Conservation (phyloP, 2,888 invertebrate genomes). For the Suillia variegata region DNA sequence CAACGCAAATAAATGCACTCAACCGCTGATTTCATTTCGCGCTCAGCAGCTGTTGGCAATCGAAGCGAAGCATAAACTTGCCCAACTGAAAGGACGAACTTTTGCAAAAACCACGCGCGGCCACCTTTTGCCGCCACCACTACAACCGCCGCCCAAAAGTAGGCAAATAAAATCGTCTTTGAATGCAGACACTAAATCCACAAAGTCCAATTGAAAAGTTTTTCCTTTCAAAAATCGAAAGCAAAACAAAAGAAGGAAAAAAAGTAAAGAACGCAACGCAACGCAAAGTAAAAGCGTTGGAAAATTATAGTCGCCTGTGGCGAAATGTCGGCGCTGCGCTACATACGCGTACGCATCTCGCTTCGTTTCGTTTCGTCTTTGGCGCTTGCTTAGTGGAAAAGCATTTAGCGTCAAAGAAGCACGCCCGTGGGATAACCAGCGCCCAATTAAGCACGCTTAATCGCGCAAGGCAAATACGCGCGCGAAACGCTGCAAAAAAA, state of each 20-base stretch:
- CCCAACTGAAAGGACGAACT: slow-evolving; percentile 6
- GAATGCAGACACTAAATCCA: slow-evolving; percentile 16
- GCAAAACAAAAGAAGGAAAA: not conserved
- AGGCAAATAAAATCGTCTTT: slow-evolving; percentile 15
- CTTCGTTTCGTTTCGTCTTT: too few species aligned
- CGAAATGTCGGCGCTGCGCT: not conserved
- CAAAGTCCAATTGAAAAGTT: slow-evolving; percentile 19
- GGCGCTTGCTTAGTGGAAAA: not conserved
- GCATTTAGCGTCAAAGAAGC: not conserved
- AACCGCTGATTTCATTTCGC: slow-evolving; percentile 5
- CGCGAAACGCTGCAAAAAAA: not conserved
- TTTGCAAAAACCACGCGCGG: slow-evolving; percentile 1
- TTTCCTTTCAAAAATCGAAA: not conserved
- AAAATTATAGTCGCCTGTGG: not conserved
- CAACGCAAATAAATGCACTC: slow-evolving; percentile 7
- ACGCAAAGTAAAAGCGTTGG: too few species aligned
- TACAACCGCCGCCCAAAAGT: too few species aligned
- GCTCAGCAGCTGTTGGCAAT: slow-evolving; percentile 11
- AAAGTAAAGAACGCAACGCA: too few species aligned
- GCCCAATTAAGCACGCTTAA: not conserved
- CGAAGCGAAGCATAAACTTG: not conserved
- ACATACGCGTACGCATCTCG: too few species aligned
- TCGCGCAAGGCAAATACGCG: not conserved
- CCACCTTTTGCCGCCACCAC: slow-evolving; percentile 10
- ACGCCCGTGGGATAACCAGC: not conserved